Conservation (phyloP, 2,113 vertebrate species). For the Raja brachyura region DNA sequence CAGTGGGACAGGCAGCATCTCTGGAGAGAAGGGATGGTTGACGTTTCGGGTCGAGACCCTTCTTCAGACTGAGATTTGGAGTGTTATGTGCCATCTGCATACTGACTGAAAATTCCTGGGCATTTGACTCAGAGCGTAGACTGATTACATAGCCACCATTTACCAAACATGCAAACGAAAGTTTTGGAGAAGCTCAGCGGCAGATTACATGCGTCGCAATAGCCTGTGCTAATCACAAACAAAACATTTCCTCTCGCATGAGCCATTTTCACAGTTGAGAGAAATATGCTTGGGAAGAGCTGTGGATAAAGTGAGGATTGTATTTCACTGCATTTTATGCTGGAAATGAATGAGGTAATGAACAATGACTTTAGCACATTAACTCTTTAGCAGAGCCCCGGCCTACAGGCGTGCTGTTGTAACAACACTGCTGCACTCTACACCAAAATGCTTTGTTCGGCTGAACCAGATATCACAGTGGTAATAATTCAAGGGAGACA, state of each 20-base stretch:
- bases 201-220: neutral
- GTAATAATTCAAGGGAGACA: neutral
- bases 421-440: neutral
- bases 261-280: neutral
- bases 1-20: too few relatives aligned
- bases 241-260: neutral
- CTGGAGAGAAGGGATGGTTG: too few relatives aligned
- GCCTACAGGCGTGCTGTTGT: neutral
- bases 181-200: neutral
- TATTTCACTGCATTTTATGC: neutral
- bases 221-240: neutral
- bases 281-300: neutral
- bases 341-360: conserved; percentile 22
- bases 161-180: neutral
- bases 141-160: neutral
- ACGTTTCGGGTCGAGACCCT: too few relatives aligned
- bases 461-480: neutral
- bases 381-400: neutral
- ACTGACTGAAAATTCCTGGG: neutral
- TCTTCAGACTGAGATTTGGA: too few relatives aligned
- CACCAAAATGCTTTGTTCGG: neutral
- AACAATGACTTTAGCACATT: neutral
- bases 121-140: neutral
- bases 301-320: conserved; percentile 10
- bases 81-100: too few relatives aligned